Evolutionary conservation across 2,797 vertebrate genomes (phyloP).

Genomic region (Manis javanica): DNA sequence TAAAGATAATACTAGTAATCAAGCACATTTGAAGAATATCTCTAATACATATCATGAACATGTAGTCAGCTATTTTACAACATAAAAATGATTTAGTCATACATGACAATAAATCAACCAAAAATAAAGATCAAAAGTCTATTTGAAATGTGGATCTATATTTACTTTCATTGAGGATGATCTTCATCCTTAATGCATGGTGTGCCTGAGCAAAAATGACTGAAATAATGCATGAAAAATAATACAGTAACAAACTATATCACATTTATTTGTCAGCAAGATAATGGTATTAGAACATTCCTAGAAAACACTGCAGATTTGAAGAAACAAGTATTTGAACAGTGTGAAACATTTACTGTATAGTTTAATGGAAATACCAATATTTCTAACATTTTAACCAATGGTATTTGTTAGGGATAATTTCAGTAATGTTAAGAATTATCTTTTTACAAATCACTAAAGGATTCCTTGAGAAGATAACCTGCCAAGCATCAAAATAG

Average conservation of each 20-base stretch:
- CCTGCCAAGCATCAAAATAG: background rate
- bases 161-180: background rate
- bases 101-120: background rate
- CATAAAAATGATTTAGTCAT: constrained; percentile 47
- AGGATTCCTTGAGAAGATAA: background rate
- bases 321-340: constrained; percentile 40
- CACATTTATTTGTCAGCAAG: constrained; percentile 36
- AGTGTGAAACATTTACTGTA: constrained; percentile 13
- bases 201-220: background rate
- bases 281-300: background rate
- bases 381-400: constrained; percentile 45
- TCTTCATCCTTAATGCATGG: background rate
- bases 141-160: constrained; percentile 40
- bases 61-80: background rate
- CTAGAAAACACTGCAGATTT: background rate
- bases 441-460: background rate
- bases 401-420: constrained; percentile 17
- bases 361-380: background rate
- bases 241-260: background rate
- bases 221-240: constrained; percentile 55
- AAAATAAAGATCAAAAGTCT: constrained; percentile 47
- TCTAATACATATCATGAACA: background rate
- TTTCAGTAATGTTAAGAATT: constrained; percentile 40
- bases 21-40: constrained; percentile 33
- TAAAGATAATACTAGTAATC: constrained; percentile 37